Percentiles rank a stretch among this genome's conserved stretches.
Evolutionary conservation across 2,113 vertebrate genomes (phyloP).

Genomic region (Melanerpes formicivorus): DNA sequence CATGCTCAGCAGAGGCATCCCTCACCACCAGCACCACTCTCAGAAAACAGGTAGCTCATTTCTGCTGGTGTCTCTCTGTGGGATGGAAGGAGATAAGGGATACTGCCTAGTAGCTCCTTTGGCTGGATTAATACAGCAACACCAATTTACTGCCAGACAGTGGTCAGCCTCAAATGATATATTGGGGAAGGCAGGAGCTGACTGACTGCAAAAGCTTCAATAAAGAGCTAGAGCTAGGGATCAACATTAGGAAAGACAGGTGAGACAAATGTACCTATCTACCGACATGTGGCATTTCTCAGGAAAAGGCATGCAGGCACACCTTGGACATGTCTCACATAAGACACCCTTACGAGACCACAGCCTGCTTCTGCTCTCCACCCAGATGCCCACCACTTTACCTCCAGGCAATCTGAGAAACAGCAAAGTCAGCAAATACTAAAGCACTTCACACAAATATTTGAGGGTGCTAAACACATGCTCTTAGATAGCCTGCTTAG

Average conservation of each 20-base stretch:
- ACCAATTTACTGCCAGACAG: not conserved
- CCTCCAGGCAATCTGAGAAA: not conserved
- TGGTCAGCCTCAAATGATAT: not conserved
- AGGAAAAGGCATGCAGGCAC: not conserved
- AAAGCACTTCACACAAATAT: not conserved
- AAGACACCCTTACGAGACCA: not conserved
- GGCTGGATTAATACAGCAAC: not conserved
- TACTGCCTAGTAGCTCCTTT: not conserved
- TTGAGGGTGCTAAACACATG: not conserved
- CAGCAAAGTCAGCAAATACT: not conserved
- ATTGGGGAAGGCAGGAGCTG: not conserved
- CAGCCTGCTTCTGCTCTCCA: not conserved
- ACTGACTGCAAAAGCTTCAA: not conserved
- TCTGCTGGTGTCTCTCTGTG: not conserved
- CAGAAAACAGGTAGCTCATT: not conserved
- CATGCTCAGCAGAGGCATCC: not conserved
- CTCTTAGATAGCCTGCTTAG: not conserved
- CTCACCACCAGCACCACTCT: not conserved
- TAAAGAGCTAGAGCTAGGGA: not conserved
- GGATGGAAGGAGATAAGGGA: not conserved
- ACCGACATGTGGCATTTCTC: accelerated
- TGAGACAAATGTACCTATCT: not conserved
- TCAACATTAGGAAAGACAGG: not conserved
- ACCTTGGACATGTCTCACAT: accelerated
- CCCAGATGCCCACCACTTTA: not conserved